Evolutionary conservation across 2,113 vertebrate species (phyloP), one percentile per base, ranked within the genome.

Genomic region (Mobula birostris): DNA sequence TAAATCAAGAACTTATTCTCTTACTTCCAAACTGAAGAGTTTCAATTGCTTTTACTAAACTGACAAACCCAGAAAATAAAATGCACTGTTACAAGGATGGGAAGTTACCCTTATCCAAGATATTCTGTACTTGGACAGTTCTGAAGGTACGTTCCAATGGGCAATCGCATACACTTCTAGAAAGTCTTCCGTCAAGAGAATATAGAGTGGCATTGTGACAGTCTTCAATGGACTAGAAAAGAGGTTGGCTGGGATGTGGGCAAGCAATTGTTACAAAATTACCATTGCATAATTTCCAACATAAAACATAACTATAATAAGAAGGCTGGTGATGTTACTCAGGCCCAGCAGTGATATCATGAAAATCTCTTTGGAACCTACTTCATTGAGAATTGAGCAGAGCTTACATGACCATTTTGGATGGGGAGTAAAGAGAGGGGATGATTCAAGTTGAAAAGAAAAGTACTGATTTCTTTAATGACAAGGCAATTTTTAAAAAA

Each of bases 391-490:
- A 7, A 93, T 27, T 90, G 87, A 8, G 6, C 87, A 32, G 29
- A 68, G 48, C n/a, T 32, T 70, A 17, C 14, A 17, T 40, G 19
- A 9, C 83, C 27, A 87, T 61, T 56, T 87, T 61, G 56, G 83
- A 87, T 21, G 83, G 21, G 88, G 29, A 32, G 63, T 21, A 21
- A 48, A 11, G 48, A 40, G 11, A 58, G 1, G 82, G 48, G 85
- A 29, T 61, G 85, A 29, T 61, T 32, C 17, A 66, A 66, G 21
- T 74, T 74, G 91, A 93, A 24, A 56, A 70, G 36, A 74, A 93
- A 56, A 93, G 36, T 93, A 74, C 91, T 56, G 68, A 48, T 29
- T 74, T 93, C 91, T 48, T 93, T 93, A 93, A 74, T 93, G 91
- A 93, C 70, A 93, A 17, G 36, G 70, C 91, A 93, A 74, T 74